Conservation (phyloP, 2,888 invertebrate genomes). For the Cryptocephalus moraei region DNA sequence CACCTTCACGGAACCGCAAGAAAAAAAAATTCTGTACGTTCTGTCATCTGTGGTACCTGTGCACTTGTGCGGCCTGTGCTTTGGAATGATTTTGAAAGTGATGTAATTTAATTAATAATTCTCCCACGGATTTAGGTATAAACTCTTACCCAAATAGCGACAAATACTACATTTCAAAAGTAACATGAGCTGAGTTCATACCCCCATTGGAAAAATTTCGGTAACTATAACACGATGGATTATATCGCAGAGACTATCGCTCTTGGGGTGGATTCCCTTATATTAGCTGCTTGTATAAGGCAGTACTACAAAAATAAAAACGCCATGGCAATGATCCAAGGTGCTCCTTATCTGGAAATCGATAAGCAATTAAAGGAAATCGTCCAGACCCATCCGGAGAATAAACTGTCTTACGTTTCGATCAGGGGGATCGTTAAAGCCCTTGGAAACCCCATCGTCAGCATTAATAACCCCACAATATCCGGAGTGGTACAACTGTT, state of each 20-base stretch:
- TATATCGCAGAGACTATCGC: conserved; percentile 66
- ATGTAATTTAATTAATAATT: too few relatives aligned
- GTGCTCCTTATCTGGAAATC: conserved; percentile 59
- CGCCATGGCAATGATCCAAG: conserved; percentile 58
- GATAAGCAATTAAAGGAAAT: conserved; percentile 52
- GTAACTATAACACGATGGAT: conserved; percentile 47
- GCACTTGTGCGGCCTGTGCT: too few relatives aligned
- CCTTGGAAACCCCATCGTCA: conserved; percentile 62
- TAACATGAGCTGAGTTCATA: too few relatives aligned
- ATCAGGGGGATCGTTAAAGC: conserved; percentile 67
- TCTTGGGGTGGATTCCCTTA: conserved; percentile 62
- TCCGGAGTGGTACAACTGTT: conserved; percentile 72
- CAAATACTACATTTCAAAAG: too few relatives aligned
- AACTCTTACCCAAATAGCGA: too few relatives aligned
- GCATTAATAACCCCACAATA: conserved; percentile 60
- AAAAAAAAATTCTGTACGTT: too few relatives aligned
- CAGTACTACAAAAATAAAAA: conserved; percentile 67
- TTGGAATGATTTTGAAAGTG: too few relatives aligned
- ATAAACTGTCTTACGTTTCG: conserved; percentile 63
- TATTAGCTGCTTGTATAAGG: conserved; percentile 62
- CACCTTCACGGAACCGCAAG: too few relatives aligned
- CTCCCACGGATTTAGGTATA: too few relatives aligned
- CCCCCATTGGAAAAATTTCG: not conserved
- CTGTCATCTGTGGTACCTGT: too few relatives aligned
- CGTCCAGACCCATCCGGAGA: conserved; percentile 50